These are phyloP conservation scores for Acrossocheilus wenchowensis DNA, from an alignment of 2,797 vertebrate species.

Conservation along the genomic window DNA sequence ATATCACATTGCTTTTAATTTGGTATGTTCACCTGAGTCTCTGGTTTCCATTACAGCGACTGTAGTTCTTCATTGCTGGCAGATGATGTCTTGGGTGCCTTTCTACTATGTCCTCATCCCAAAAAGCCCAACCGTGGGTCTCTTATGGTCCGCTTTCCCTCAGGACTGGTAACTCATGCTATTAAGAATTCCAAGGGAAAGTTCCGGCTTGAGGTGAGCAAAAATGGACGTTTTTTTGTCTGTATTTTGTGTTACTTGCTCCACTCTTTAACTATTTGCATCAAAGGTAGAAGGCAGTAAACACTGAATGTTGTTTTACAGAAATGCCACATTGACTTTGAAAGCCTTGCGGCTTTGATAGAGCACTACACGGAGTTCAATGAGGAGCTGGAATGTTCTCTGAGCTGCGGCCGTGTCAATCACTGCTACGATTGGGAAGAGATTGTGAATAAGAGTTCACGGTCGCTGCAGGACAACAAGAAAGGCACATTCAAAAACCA, in stretches of 20 bases:
- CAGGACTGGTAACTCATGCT: constrained; percentile 80
- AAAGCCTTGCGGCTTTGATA: constrained; percentile 83
- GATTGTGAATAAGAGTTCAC: constrained; percentile 60
- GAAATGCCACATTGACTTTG: constrained; percentile 84
- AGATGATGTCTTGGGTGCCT: constrained; percentile 87
- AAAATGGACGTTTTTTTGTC: not conserved
- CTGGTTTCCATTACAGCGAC: constrained; percentile 74
- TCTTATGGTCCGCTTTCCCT: constrained; percentile 83
- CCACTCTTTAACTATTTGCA: not conserved
- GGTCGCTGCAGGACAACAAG: constrained; percentile 49
- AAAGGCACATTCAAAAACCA: constrained; percentile 55
- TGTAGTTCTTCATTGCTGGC: constrained; percentile 82
- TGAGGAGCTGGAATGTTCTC: constrained; percentile 80
- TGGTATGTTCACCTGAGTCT: not conserved
- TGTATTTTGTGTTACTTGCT: not conserved
- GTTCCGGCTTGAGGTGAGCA: constrained; percentile 85
- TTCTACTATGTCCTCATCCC: constrained; percentile 85
- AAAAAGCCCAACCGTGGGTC: constrained; percentile 78
- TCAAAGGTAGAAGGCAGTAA: not conserved
- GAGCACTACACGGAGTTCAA: constrained; percentile 80
- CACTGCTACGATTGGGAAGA: constrained; percentile 90
- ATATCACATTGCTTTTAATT: not conserved
- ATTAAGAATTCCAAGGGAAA: constrained; percentile 79
- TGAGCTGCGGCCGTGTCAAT: constrained; percentile 85
- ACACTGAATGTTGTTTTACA: constrained; percentile 60